Percentiles rank a stretch among this genome's conserved stretches.
phyloP scores from a whole-genome alignment of 2,113 vertebrate species.

The Hypanus sabinus region DNA sequence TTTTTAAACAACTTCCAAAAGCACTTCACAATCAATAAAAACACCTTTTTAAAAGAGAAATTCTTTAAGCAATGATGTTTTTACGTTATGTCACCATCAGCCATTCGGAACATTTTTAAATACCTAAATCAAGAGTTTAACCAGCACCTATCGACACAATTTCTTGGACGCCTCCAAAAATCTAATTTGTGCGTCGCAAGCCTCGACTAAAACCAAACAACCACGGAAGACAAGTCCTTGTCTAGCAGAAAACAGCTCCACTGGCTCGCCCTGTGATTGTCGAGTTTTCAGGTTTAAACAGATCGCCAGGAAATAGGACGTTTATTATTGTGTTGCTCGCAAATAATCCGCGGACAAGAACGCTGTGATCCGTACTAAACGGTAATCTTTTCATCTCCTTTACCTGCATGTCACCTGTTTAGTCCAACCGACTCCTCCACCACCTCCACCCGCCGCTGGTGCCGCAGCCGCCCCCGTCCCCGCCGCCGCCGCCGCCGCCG shows the following conservation, averaged over 20 bases:
- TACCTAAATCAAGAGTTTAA: conserved; percentile 4
- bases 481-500: conserved; percentile 48
- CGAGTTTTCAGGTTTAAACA: background rate
- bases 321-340: background rate
- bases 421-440: conserved; percentile 55
- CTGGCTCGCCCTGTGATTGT: background rate
- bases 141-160: background rate
- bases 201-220: background rate
- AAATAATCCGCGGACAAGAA: background rate
- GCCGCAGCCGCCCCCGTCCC: conserved; percentile 38
- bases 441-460: conserved; percentile 45
- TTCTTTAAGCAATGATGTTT: background rate
- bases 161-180: background rate
- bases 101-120: background rate
- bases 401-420: conserved; percentile 66
- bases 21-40: background rate
- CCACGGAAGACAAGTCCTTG: background rate
- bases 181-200: background rate
- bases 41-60: background rate
- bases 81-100: background rate
- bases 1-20: conserved; percentile 1
- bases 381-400: background rate
- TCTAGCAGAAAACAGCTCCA: background rate
- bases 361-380: background rate
- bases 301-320: background rate